Base-by-base conservation (phyloP, 2,797 vertebrate genomes). In the Agapornis canus region DNA sequence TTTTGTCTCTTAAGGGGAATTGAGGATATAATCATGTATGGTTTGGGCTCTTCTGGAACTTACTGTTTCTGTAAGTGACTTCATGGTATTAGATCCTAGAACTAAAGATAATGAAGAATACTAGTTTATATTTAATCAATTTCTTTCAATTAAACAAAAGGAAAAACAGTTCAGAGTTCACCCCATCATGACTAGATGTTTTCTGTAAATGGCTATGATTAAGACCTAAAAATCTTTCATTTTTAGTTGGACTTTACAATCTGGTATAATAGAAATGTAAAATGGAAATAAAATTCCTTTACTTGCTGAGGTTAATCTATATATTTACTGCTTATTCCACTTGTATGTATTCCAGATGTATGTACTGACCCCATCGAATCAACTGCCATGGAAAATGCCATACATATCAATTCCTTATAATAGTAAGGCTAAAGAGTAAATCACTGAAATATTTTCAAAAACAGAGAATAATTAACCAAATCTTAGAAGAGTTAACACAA, bases 141-240 rank as follows among this genome's bases (percentile, higher is more conserved):
- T 91, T 95, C 43, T 94, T 84, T 89, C 69, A 92, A 29, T 84
- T 92, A 91, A 84, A 54, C 29, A 68, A 94, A 96, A 92, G 27
- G 4, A 3, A 71, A 66, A 91, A 69, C 4, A 66, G 16, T 78
- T 92, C n/a, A 92, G 90, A 81, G 8, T 40, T 75, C 52, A 82
- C 35, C 64, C 12, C 8, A 32, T 29, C 69, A 43, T 12, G 4
- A 90, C 70, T 79, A 92, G 49, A 76, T 59, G 15, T 61, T 70
- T 73, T 90, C 86, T 79, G 68, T 23, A 91, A 93, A 96, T 49
- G 2, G 2, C 10, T 91, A 71, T 29, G 57, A 51, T 89, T 79
- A 90, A 21, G 47, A 71, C 71, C 37, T 86, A 78, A 82, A 52
- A 65, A 19, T 68, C 45, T 26, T 80, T 88, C 70, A 82, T 65